Evolutionary conservation across 2,113 vertebrate genomes (phyloP), one percentile per base, ranked within the genome.

Genomic region (Thunnus maccoyii): DNA sequence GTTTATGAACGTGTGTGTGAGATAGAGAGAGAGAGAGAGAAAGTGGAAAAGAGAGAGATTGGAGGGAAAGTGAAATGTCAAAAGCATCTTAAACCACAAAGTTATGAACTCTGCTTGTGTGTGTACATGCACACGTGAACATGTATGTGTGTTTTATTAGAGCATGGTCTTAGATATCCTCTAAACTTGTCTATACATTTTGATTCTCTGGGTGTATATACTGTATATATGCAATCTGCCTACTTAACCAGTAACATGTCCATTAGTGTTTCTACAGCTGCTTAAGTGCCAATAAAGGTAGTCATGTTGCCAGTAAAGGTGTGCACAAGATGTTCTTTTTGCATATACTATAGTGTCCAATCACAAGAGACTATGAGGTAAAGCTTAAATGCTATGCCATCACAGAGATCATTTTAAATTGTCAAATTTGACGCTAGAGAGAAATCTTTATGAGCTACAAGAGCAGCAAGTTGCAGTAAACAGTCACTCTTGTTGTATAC

Each of bases 41-140:
- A 7, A 46, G 9, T 54, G 66, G 72, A 36, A 41, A 41, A 41
- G 36, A 41, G 36, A 41, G 36, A 9, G 36, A 41, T 8, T 41
- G 36, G 36, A 41, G 18, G 52, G 54, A 65, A 56, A 50, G 60
- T 62, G 47, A 71, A 76, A 72, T 83, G 32, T 72, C 41, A 85
- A 72, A 82, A 76, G 1, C 15, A 25, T 73, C 36, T 16, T 72
- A 67, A 78, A 54, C 18, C 46, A 63, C 55, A 78, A 69, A 32
- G 11, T 57, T 51, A 22, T 60, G 51, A 65, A 13, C 17, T 83
- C 27, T 17, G 9, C 57, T 12, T 57, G 13, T 61, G 6, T 48
- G 25, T 10, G 54, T 48, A 7, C 8, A 32, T 32, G 3, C 17
- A 54, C 16, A 52, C 3, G 56, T 4, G 30, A 30, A 69, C 17